A percentile compares a stretch with the other conserved stretches of the same genome.
Conservation (phyloP, 2,888 invertebrate species). For the Drosophila neotestacea region DNA sequence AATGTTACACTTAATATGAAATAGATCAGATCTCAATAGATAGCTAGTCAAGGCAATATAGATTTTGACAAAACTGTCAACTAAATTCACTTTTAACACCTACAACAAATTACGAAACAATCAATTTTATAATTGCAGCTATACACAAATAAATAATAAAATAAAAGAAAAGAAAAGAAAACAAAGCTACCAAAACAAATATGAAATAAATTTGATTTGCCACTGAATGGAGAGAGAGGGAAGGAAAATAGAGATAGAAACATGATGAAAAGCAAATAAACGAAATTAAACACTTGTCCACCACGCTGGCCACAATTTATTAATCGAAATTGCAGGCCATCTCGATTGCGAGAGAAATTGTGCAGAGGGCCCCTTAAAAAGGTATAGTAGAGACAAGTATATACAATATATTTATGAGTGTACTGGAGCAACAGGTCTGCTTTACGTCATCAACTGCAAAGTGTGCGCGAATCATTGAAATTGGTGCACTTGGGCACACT, state of each 20-base stretch:
- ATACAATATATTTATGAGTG: not conserved
- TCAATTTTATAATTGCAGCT: conserved; percentile 69
- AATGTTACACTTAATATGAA: not conserved
- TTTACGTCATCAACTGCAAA: conserved; percentile 67
- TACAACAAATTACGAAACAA: conserved; percentile 74
- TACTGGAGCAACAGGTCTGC: conserved; percentile 43
- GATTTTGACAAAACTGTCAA: conserved; percentile 66
- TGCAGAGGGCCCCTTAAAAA: conserved; percentile 33
- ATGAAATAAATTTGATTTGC: conserved; percentile 37
- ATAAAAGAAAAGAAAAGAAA: conserved; percentile 29
- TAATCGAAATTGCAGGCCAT: conserved; percentile 73
- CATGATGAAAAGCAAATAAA: conserved; percentile 45
- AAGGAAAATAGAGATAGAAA: conserved; percentile 19
- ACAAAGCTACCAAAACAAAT: conserved; percentile 70
- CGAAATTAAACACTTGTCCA: conserved; percentile 63
- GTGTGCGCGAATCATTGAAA: conserved; percentile 62
- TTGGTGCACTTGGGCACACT: conserved; percentile 75
- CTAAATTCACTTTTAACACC: conserved; percentile 70
- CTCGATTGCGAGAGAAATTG: conserved; percentile 65
- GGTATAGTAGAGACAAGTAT: not conserved
- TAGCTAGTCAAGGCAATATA: conserved; percentile 54
- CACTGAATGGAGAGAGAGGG: conserved; percentile 6
- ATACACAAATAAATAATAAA: conserved; percentile 40
- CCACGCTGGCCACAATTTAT: conserved; percentile 65
- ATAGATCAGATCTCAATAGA: not conserved